These are phyloP conservation scores for Unio delphinus DNA, from an alignment of 2,888 invertebrate genomes.

Conservation along the genomic window DNA sequence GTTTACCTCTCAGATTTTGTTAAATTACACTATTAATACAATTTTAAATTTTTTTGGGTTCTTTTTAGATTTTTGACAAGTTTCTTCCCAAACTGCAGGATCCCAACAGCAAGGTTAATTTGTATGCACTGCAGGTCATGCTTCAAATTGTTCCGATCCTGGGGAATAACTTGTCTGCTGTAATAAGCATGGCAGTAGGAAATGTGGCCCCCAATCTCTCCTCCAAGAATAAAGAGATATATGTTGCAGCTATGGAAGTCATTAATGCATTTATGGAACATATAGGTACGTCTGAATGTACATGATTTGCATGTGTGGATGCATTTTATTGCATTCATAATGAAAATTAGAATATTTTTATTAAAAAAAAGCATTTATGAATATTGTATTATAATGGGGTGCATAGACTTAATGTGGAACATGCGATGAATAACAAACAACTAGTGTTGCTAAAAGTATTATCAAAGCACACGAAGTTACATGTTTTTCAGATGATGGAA, in stretches of 20 bases:
- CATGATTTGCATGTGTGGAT: too few relatives aligned
- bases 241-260: constrained; percentile 58
- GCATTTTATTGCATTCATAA: too few relatives aligned
- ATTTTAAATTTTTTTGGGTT: constrained; percentile 2
- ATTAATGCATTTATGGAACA: constrained; percentile 62
- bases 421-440: too few relatives aligned
- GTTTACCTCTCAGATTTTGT: too few relatives aligned
- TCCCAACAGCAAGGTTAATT: constrained; percentile 71
- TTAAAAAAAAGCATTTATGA: too few relatives aligned
- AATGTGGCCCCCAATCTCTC: constrained; percentile 68
- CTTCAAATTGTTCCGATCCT: constrained; percentile 57
- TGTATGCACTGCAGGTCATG: constrained; percentile 67
- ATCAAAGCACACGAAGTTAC: too few relatives aligned
- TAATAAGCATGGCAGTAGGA: constrained; percentile 62
- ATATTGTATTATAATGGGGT: too few relatives aligned
- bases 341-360: too few relatives aligned
- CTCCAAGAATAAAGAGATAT: constrained; percentile 69
- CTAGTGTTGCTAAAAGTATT: too few relatives aligned
- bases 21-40: not conserved
- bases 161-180: constrained; percentile 51
- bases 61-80: constrained; percentile 69
- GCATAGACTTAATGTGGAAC: too few relatives aligned
- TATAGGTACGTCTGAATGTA: constrained; percentile 51
- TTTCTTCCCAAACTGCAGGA: constrained; percentile 69
- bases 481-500: too few relatives aligned